Percentiles rank a stretch among this genome's conserved stretches.
phyloP scores from a whole-genome alignment of 2,797 vertebrate species.

The Cryptoblepharus egeriae region DNA sequence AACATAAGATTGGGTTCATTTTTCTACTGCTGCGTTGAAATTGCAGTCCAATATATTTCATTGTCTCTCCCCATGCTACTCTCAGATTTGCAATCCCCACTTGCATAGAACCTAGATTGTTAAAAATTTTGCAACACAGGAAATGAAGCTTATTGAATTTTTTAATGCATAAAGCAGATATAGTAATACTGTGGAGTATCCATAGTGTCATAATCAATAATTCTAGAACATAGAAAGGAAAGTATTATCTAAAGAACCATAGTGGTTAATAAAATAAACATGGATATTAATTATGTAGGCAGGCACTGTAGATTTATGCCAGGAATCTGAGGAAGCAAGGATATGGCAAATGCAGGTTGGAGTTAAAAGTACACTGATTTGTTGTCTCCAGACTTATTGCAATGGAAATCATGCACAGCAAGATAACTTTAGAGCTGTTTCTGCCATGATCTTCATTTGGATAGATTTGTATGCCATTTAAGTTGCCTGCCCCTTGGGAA shows the following conservation, averaged over 20 bases:
- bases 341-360: constrained; percentile 28
- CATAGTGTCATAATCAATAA: background rate
- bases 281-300: constrained; percentile 46
- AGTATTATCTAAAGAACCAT: background rate
- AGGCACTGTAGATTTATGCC: constrained; percentile 24
- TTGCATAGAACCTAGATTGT: background rate
- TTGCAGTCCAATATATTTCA: background rate
- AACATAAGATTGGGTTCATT: background rate
- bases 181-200: background rate
- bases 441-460: constrained; percentile 4
- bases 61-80: background rate
- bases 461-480: constrained; percentile 13
- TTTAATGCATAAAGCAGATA: background rate
- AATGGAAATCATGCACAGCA: background rate
- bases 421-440: background rate
- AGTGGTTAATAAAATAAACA: constrained; percentile 58
- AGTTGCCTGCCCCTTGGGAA: background rate
- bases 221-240: background rate
- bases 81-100: background rate
- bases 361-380: constrained; percentile 29
- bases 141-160: constrained; percentile 2
- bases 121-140: background rate
- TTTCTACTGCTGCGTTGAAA: background rate
- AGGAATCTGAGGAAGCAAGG: constrained; percentile 33
- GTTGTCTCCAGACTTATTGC: background rate